Evolutionary conservation across 2,797 vertebrate species (phyloP), one percentile per base, ranked within the genome.

Genomic region (Hyperoplus lanceolatus): DNA sequence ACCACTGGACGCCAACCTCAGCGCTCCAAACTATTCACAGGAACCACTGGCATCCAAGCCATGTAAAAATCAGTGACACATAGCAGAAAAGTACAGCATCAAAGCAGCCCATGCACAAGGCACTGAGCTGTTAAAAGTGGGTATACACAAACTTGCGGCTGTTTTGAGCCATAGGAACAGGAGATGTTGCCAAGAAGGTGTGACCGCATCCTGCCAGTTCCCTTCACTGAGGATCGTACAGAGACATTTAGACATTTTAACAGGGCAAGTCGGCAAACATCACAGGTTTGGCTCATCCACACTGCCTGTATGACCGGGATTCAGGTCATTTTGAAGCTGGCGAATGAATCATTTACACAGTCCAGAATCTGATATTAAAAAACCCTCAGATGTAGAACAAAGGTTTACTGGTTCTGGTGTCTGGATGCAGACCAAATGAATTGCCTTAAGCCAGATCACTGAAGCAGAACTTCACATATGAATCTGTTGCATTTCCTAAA

Each of bases 191-290:
- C 92, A 92, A 91, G 76, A 88, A 88, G 85, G 87, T 83, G 81
- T 39, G 58, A 90, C 90, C 90, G 90, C 91, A 94, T 93, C 91
- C 92, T 93, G 84, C 72, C 79, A 13, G 7, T 71, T 84, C 64
- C 89, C 73, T 81, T 67, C 70, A 38, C 73, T 77, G 71, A 85
- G 80, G 70, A 78, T 2, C 61, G 63, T 65, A 77, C 59, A 42
- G 61, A 89, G 69, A 79, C 72, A 78, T 79, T 61, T 9, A 71
- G 82, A 73, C 68, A 29, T 81, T 86, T 90, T 77, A 83, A 80
- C 21, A n/a, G 66, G 59, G 77, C 75, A 76, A 15, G 73, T 55
- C 3, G 12, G 68, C 16, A 73, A 64, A 77, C 68, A 88, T 92
- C 83, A 92, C 90, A 92, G 70, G 6, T 56, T 65, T 75, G 75